Conservation (phyloP, 1,140 invertebrate genomes). For the Acromyrmex heyeri region DNA sequence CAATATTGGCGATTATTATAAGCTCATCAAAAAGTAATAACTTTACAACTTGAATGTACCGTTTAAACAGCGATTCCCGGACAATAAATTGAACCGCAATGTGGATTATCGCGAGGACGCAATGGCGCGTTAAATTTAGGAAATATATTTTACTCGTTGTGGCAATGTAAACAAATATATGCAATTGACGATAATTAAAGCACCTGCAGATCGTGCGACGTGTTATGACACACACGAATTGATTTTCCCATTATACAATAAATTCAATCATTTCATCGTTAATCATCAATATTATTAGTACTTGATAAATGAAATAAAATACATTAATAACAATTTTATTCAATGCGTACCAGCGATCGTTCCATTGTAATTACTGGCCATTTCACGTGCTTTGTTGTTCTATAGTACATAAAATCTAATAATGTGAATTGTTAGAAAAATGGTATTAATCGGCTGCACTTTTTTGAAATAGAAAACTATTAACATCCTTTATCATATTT, state of each 20-base stretch:
- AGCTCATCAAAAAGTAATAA: slow-evolving; percentile 21
- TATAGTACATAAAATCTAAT: slow-evolving; percentile 50
- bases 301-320: slow-evolving; percentile 59
- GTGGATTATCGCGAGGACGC: background rate
- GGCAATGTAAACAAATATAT: slow-evolving; percentile 17
- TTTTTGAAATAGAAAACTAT: slow-evolving; percentile 44
- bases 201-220: background rate
- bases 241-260: slow-evolving; percentile 54
- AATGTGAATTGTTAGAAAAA: slow-evolving; percentile 23
- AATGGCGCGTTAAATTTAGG: slow-evolving; percentile 8
- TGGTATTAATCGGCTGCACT: slow-evolving; percentile 32
- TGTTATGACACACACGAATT: slow-evolving; percentile 31
- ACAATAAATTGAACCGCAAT: slow-evolving; percentile 9
- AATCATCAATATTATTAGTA: slow-evolving; percentile 56
- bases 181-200: slow-evolving; percentile 44
- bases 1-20: background rate
- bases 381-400: background rate
- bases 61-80: background rate
- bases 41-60: background rate
- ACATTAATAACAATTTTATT: slow-evolving; percentile 26
- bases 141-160: slow-evolving; percentile 25
- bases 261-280: slow-evolving; percentile 51
- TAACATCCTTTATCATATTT: slow-evolving; percentile 37
- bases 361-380: slow-evolving; percentile 22
- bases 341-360: background rate